A percentile compares a stretch with the other conserved stretches of the same genome.
phyloP scores from a whole-genome alignment of 2,797 vertebrate genomes.

The Tamandua tetradactyla region DNA sequence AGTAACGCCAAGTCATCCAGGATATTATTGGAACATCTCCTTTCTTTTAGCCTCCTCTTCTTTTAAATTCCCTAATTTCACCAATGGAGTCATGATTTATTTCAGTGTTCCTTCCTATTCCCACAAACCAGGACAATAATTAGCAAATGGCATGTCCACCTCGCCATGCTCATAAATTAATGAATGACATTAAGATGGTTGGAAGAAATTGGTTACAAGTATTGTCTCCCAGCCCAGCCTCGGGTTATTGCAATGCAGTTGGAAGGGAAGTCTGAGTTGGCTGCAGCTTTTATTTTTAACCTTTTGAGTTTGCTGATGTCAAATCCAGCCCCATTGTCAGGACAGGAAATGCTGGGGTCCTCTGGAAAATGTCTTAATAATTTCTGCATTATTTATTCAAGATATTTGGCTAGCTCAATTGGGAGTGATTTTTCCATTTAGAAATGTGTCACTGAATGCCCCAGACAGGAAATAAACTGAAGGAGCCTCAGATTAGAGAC shows the following conservation, averaged over 20 bases:
- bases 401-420: conserved; percentile 68
- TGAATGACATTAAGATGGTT: background rate
- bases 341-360: conserved; percentile 72
- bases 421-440: conserved; percentile 76
- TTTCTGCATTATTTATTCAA: conserved; percentile 72
- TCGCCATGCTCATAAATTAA: background rate
- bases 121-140: background rate
- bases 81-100: background rate
- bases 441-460: conserved; percentile 62
- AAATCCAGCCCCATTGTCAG: conserved; percentile 60
- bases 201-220: background rate
- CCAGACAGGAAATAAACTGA: conserved; percentile 63
- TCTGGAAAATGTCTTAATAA: conserved; percentile 78
- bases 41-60: background rate
- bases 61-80: background rate
- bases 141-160: background rate
- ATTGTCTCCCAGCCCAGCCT: background rate
- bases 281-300: conserved; percentile 63
- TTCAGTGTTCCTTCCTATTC: background rate
- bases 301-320: conserved; percentile 61
- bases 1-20: background rate
- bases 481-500: background rate
- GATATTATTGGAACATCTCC: background rate
- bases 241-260: conserved; percentile 42
- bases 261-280: conserved; percentile 58